phyloP scores from a whole-genome alignment of 2,113 vertebrate genomes.

The Oryzias celebensis region DNA sequence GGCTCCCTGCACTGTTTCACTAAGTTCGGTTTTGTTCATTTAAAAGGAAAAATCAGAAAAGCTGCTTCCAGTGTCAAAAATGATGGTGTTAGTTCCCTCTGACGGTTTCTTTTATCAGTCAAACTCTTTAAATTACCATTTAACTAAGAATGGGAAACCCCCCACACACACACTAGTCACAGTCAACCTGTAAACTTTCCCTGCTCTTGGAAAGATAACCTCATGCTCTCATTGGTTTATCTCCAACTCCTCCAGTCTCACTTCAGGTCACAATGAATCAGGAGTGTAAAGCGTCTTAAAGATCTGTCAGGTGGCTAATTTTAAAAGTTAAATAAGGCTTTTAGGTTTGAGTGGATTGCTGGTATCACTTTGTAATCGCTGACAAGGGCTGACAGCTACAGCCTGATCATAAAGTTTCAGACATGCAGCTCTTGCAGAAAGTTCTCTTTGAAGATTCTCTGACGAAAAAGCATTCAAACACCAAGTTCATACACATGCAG shows the following conservation, averaged over 20 bases:
- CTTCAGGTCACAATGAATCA: slow-evolving; percentile 9
- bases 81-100: too few relatives aligned
- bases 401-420: too few relatives aligned
- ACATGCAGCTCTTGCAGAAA: too few relatives aligned
- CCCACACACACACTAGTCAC: not conserved
- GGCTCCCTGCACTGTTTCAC: too few relatives aligned
- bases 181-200: not conserved
- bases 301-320: not conserved
- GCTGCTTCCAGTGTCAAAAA: too few relatives aligned
- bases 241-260: slow-evolving; percentile 10
- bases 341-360: slow-evolving; percentile 1
- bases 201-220: not conserved
- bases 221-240: not conserved
- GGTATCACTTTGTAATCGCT: not conserved
- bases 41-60: too few relatives aligned
- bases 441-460: too few relatives aligned
- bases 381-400: not conserved
- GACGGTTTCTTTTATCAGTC: slow-evolving; percentile 8
- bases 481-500: too few relatives aligned
- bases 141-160: slow-evolving; percentile 21
- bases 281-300: not conserved
- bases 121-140: not conserved
- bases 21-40: too few relatives aligned
- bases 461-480: too few relatives aligned
- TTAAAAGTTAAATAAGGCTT: not conserved